These are phyloP conservation scores for Sesia bembeciformis DNA, from an alignment of 2,888 invertebrate genomes.

Conservation along the genomic window DNA sequence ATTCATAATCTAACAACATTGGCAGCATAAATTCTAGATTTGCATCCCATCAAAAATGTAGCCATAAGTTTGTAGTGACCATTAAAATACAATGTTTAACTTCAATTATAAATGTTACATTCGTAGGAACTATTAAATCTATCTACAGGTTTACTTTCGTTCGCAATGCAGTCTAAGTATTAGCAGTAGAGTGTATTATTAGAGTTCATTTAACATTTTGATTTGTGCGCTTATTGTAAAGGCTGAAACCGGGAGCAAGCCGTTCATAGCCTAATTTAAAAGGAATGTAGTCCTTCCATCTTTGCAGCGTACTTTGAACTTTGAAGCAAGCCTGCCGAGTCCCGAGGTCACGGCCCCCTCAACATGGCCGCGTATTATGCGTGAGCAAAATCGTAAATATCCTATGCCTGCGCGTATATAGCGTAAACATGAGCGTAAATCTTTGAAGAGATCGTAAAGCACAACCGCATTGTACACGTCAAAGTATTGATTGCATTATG, in stretches of 20 bases:
- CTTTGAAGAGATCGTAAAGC: slow-evolving; percentile 41
- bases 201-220: not conserved
- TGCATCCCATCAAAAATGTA: no score
- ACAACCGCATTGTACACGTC: slow-evolving; percentile 44
- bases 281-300: slow-evolving; percentile 1
- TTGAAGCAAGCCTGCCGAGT: not conserved
- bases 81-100: no score
- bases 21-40: no score
- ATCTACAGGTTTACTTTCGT: no score
- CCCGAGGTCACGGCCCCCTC: slow-evolving; percentile 31
- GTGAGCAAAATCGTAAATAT: slow-evolving; percentile 54
- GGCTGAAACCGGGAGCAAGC: not conserved
- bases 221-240: not conserved
- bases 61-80: no score
- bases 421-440: slow-evolving; percentile 41
- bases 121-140: no score
- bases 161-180: no score
- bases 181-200: not conserved
- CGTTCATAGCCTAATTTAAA: not conserved
- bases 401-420: slow-evolving; percentile 43
- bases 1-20: no score
- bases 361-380: slow-evolving; percentile 30
- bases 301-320: slow-evolving; percentile 8
- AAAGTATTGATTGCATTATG: slow-evolving; percentile 53
- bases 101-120: no score